Evolutionary conservation across 2,888 invertebrate genomes (phyloP), one percentile per base, ranked within the genome.

Genomic region (Augiades crinisus): DNA sequence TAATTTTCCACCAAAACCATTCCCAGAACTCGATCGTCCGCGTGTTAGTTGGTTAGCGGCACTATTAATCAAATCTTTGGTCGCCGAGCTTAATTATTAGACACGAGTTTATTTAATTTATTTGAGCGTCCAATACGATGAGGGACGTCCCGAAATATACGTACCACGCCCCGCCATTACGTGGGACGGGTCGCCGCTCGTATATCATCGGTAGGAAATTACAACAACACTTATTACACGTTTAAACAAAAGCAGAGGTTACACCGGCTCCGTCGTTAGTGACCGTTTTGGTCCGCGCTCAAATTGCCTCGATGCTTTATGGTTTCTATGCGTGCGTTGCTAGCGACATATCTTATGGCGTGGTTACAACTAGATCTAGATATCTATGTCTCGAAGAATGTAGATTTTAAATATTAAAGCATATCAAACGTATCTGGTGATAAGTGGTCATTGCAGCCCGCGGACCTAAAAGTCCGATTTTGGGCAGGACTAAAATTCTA

Each of bases 71-170:
- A 75, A 64, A 65, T 61, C n/a, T n/a, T n/a, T n/a, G n/a, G 62
- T 63, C 64, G 64, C 68, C 66, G 57, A 67, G 67, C 67, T 72
- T 78, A 78, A 77, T 79, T 74, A 77, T 75, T 77, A 73, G 74
- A 76, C 69, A 66, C 64, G 61, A 68, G 63, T 71, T 75, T 75
- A 72, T 75, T 77, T 77, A 76, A 75, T 77, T 76, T 75, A 76
- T 77, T 76, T 72, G 65, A 65, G 64, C 68, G 63, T 58, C 60
- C 63, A 63, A 69, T 66, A 62, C 61, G 66, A 63, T 66, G 68
- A 62, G 73, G 75, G 75, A 69, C 68, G 73, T 67, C 67, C 72
- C 68, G 66, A 66, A 69, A 67, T 68, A 68, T 67, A 64, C 65
- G 59, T 53, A 62, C 65, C 71, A 70, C 78, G 77, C 77, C 78